Evolutionary conservation across 2,888 invertebrate species (phyloP).

Genomic region (Sepioteuthis lessoniana): DNA sequence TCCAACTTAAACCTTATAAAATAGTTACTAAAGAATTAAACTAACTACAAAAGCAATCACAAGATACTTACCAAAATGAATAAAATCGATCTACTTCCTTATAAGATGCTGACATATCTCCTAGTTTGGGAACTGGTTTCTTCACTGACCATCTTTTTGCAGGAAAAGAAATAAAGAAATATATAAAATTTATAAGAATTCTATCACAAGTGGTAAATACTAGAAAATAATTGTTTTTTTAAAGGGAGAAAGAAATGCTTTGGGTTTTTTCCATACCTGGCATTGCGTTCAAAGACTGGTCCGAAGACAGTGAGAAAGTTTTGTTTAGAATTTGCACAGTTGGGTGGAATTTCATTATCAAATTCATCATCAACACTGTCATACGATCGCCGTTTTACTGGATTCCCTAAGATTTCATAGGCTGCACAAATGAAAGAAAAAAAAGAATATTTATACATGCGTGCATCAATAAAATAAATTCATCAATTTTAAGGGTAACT

Average conservation of each 20-base stretch:
- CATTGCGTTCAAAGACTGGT: constrained; percentile 77
- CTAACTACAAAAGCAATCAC: neutral
- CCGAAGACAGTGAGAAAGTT: constrained; percentile 82
- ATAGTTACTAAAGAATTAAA: too few species aligned
- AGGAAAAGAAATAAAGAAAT: constrained; percentile 55
- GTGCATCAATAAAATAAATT: too few species aligned
- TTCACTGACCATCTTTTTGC: constrained; percentile 91
- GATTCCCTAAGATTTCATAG: constrained; percentile 90
- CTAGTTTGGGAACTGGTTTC: constrained; percentile 88
- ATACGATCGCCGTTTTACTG: constrained; percentile 88
- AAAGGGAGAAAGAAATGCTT: too few species aligned
- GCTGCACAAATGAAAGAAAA: constrained; percentile 77
- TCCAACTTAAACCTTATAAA: too few species aligned
- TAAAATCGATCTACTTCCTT: constrained; percentile 95
- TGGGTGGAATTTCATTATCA: constrained; percentile 88
- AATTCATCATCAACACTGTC: constrained; percentile 97
- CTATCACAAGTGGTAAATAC: neutral
- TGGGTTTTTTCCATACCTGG: constrained; percentile 75
- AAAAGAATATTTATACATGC: neutral
- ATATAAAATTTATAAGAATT: neutral
- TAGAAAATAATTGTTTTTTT: neutral
- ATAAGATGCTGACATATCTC: constrained; percentile 84
- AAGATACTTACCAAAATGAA: constrained; percentile 88
- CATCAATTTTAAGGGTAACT: too few species aligned
- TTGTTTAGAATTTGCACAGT: constrained; percentile 82